Conservation (phyloP, 1,140 invertebrate genomes). For the Leptestheria dahalacensis region DNA sequence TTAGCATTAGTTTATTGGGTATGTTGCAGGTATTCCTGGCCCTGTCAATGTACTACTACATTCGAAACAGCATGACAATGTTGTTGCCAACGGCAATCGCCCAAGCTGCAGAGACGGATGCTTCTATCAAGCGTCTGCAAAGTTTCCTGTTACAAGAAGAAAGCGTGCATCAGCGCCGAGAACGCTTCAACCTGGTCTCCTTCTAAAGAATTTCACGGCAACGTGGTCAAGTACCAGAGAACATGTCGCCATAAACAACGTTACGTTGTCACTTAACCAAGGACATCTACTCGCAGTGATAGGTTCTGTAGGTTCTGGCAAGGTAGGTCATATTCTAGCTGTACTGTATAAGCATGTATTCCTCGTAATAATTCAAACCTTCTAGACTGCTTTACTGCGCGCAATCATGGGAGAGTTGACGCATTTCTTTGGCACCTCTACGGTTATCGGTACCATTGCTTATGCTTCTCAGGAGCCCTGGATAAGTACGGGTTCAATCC, state of each 20-base stretch:
- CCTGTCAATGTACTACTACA: conserved; percentile 32
- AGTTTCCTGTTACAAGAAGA: conserved; percentile 17
- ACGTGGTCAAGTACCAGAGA: conserved; percentile 22
- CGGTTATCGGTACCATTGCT: conserved; percentile 56
- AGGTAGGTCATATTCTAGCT: conserved; percentile 32
- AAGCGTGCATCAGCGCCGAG: no score
- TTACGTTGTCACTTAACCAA: conserved; percentile 25
- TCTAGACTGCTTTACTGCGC: conserved; percentile 61
- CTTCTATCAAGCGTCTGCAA: conserved; percentile 28
- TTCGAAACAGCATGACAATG: conserved; percentile 30
- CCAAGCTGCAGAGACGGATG: conserved; percentile 24
- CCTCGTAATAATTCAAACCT: conserved; percentile 46
- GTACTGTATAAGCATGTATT: no score
- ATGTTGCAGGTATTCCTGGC: conserved; percentile 30
- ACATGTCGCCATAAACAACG: conserved; percentile 21
- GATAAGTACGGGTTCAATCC: conserved; percentile 43
- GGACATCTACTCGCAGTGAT: conserved; percentile 40
- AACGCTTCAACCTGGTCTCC: conserved; percentile 28
- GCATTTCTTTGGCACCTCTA: conserved; percentile 43
- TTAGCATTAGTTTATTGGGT: conserved; percentile 29
- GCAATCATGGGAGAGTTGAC: conserved; percentile 64
- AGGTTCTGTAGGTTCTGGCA: conserved; percentile 61
- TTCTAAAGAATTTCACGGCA: conserved; percentile 24
- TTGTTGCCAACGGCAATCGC: conserved; percentile 33
- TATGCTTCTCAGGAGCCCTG: conserved; percentile 86